These are phyloP conservation scores for Leptatherina wallacei DNA, from an alignment of 2,797 vertebrate species.

Conservation along the genomic window DNA sequence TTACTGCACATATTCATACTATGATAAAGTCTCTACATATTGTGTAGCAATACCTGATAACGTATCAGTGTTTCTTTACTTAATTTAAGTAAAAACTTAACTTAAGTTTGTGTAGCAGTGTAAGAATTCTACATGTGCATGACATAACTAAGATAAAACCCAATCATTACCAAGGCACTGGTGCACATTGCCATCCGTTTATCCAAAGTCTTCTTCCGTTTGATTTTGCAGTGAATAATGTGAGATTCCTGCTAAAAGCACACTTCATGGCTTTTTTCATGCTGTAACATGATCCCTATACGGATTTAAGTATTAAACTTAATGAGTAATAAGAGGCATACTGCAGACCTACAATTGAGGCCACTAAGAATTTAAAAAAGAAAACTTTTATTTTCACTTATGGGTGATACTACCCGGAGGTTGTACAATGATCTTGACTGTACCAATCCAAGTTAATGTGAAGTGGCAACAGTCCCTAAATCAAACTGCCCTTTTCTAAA, in stretches of 20 bases:
- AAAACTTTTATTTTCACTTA: background rate
- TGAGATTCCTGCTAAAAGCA: background rate
- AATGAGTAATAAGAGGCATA: background rate
- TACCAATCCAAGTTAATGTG: background rate
- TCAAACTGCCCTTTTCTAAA: background rate
- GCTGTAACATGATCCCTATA: too few relatives aligned
- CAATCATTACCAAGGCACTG: too few relatives aligned
- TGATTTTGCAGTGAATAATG: background rate
- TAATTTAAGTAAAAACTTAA: background rate
- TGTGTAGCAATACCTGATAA: background rate
- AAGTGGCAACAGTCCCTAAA: background rate
- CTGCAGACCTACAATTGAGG: background rate
- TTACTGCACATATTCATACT: background rate
- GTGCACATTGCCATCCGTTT: background rate
- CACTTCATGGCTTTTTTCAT: background rate
- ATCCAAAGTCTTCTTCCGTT: background rate
- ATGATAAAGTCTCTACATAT: background rate
- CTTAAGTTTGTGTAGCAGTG: too few relatives aligned
- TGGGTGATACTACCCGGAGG: background rate
- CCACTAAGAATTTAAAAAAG: conserved; percentile 11
- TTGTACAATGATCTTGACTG: background rate
- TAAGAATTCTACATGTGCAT: too few relatives aligned
- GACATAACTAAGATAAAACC: too few relatives aligned
- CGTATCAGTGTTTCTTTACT: background rate
- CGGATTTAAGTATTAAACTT: background rate